Conservation (phyloP, 2,888 invertebrate genomes). For the Apantesis nais region DNA sequence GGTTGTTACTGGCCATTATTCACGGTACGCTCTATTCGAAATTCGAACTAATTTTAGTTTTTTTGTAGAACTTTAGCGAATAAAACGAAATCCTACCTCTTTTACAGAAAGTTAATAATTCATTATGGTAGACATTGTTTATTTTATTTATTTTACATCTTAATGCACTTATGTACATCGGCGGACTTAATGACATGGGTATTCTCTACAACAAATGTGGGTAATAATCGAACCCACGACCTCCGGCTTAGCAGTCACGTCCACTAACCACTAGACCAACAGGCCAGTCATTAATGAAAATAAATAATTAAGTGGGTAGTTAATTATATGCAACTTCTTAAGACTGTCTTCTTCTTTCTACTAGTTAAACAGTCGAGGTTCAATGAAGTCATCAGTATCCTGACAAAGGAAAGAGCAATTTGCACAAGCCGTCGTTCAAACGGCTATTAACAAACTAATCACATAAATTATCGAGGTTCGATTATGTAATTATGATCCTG, state of each 20-base stretch:
- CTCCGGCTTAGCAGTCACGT: too few relatives aligned
- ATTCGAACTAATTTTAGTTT: conserved; percentile 16
- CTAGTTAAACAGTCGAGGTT: background rate
- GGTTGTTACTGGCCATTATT: conserved; percentile 10
- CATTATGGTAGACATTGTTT: background rate
- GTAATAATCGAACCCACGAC: too few relatives aligned
- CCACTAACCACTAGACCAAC: too few relatives aligned
- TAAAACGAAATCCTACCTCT: background rate
- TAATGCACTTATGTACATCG: too few relatives aligned
- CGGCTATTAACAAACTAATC: background rate
- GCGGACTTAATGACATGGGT: too few relatives aligned
- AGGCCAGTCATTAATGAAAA: too few relatives aligned
- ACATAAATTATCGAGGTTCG: background rate
- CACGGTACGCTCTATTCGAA: conserved; percentile 13
- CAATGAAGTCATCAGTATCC: background rate
- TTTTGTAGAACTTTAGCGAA: background rate
- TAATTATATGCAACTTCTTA: too few relatives aligned
- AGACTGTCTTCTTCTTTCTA: too few relatives aligned
- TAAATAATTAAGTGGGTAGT: too few relatives aligned
- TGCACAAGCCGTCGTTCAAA: background rate
- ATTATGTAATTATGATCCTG: background rate
- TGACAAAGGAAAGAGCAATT: background rate
- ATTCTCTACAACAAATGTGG: too few relatives aligned
- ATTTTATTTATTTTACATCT: too few relatives aligned
- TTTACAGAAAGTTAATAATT: background rate